Evolutionary conservation across 1,140 invertebrate genomes (phyloP).

Genomic region (Helicoverpa armigera): DNA sequence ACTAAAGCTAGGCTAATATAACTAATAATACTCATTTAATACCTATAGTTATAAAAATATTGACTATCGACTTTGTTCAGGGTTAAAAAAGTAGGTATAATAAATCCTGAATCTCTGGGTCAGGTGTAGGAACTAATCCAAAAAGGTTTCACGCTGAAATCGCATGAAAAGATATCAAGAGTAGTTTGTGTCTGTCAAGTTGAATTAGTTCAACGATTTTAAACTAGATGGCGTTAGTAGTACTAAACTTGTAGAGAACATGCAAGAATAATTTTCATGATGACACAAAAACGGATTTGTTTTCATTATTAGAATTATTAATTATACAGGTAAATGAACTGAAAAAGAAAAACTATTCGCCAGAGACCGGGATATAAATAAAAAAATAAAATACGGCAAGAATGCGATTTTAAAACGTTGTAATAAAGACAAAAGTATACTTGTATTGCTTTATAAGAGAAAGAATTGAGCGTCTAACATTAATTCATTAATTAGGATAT

Average conservation of each 20-base stretch:
- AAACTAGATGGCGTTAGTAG: slow-evolving; percentile 32
- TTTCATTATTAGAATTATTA: too few species aligned
- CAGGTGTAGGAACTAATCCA: neutral
- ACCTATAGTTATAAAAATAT: slow-evolving; percentile 58
- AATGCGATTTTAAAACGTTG: slow-evolving; percentile 65
- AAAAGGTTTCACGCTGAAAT: too few species aligned
- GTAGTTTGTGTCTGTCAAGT: neutral
- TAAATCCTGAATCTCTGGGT: neutral
- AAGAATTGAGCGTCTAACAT: slow-evolving; percentile 51
- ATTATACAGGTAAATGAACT: neutral
- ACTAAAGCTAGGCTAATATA: slow-evolving; percentile 70
- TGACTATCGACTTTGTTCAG: slow-evolving; percentile 58
- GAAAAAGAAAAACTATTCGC: neutral
- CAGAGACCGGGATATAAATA: slow-evolving; percentile 30
- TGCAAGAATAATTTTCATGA: neutral
- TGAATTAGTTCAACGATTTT: neutral
- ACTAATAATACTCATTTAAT: slow-evolving; percentile 79
- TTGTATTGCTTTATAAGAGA: slow-evolving; percentile 57
- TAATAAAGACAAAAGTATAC: slow-evolving; percentile 56
- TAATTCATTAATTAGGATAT: slow-evolving; percentile 5
- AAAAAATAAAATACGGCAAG: slow-evolving; percentile 50
- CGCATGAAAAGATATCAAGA: neutral
- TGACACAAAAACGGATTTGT: too few species aligned
- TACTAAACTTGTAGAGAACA: neutral
- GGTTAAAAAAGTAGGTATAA: slow-evolving; percentile 40